Base-by-base conservation (phyloP, 2,797 vertebrate genomes). In the Spatula versicolor region DNA sequence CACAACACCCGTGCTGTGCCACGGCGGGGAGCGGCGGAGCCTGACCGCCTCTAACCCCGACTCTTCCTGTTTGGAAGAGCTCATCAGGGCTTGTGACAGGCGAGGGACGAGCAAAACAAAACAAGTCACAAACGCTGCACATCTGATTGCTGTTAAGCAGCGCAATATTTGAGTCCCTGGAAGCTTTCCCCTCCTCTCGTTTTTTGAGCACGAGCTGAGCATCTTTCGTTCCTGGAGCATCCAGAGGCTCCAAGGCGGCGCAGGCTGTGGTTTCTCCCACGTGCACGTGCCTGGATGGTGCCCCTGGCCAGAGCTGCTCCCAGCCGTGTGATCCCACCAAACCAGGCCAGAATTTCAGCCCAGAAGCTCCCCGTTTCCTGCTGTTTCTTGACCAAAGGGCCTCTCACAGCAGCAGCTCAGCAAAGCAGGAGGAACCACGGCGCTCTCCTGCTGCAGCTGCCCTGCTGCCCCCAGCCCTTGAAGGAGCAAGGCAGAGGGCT, bases 81-180 rank as follows among this genome's bases (percentile, higher is more conserved):
- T 73, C 0, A 0, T 63, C 73, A 68, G 64, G 86, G 64, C 94
- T 86, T 69, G 81, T 54, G 83, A 58, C 78, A 13, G 45, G 23
- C 0, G 3, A 35, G 71, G 78, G 60, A 46, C 1, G 45, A 92
- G 73, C 77, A 91, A 91, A 91, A 22, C 31, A 67, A 33, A 56
- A 75, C 84, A 78, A 91, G 48, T 67, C 19, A 6, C 63, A 25
- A 52, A 50, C 0, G 3, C 54, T 0, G 10, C 83, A 62, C 91
- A 90, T 92, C 71, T 96, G 90, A 87, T 48, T 89, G 88, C 68
- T 71, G 67, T 92, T 92, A 92, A 82, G 76, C 72, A 39, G 17
- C 0, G 1, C 45, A 56, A 28, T 15, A 25, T 60, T 72, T 13
- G 37, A 56, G 86, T 75, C 86, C 22, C 67, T 83, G 69, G 91